Percentiles rank a stretch among this genome's conserved stretches.
Evolutionary conservation across 2,113 vertebrate species (phyloP).

Genomic region (Trogon surrucura): DNA sequence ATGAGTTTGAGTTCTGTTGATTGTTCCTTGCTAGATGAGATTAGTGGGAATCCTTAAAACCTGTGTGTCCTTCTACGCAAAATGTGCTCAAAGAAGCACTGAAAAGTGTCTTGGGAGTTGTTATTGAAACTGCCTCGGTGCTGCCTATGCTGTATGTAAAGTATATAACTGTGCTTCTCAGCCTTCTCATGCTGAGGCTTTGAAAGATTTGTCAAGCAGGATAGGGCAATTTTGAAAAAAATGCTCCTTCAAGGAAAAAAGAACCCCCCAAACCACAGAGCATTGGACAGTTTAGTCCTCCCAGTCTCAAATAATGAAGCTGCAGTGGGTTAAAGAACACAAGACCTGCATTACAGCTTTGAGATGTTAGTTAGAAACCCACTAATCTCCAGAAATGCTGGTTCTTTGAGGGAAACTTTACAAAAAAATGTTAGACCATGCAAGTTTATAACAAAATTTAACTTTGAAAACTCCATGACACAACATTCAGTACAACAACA

Average conservation of each 20-base stretch:
- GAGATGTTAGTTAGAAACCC: neutral
- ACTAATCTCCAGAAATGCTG: neutral
- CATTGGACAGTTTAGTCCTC: neutral
- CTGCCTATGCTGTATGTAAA: neutral
- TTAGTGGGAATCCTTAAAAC: neutral
- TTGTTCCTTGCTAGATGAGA: neutral
- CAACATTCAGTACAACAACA: neutral
- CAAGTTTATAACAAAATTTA: neutral
- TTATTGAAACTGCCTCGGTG: neutral
- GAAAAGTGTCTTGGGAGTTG: neutral
- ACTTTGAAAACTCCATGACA: neutral
- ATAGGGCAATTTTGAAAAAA: neutral
- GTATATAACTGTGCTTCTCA: neutral
- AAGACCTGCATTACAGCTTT: neutral
- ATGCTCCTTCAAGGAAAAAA: neutral
- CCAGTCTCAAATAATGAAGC: neutral
- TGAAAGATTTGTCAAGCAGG: neutral
- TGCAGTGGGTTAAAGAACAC: neutral
- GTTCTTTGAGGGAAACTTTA: neutral
- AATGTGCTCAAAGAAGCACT: neutral
- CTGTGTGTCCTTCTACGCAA: neutral
- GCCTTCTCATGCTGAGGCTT: neutral
- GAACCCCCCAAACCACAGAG: neutral
- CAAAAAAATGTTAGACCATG: accelerated
- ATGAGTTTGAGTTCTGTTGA: neutral